Conservation (phyloP, 2,113 vertebrate genomes). For the Elaphurus davidianus region DNA sequence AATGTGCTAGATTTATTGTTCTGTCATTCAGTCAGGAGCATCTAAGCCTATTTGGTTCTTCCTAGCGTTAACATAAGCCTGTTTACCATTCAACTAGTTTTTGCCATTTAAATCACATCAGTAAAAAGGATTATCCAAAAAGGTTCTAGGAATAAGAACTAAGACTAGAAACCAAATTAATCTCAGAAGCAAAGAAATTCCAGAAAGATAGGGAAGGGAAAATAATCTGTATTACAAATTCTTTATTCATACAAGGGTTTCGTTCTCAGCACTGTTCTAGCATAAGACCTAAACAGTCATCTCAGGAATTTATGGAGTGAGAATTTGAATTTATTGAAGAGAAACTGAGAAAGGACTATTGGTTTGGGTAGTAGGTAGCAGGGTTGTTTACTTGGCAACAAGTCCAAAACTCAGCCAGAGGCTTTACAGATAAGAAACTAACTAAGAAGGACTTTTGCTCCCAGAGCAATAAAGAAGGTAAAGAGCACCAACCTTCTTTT, state of each 20-base stretch:
- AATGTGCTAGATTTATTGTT: background rate
- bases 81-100: background rate
- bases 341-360: background rate
- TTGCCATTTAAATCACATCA: background rate
- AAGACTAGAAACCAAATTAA: conserved; percentile 25
- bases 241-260: background rate
- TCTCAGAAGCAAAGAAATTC: background rate
- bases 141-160: background rate
- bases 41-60: background rate
- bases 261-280: background rate
- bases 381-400: background rate
- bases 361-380: background rate
- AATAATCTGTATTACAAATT: background rate
- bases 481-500: conserved; percentile 84
- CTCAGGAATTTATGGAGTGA: background rate
- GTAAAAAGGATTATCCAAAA: background rate
- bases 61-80: background rate
- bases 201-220: conserved; percentile 13
- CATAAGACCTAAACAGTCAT: background rate
- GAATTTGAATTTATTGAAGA: conserved; percentile 4
- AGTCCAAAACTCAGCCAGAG: background rate
- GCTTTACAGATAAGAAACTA: background rate
- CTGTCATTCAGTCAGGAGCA: background rate
- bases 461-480: conserved; percentile 49
- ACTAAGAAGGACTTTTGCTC: conserved; percentile 43